Evolutionary conservation across 2,797 vertebrate species (phyloP), one percentile per base, ranked within the genome.

Genomic region (Thaleichthys pacificus): DNA sequence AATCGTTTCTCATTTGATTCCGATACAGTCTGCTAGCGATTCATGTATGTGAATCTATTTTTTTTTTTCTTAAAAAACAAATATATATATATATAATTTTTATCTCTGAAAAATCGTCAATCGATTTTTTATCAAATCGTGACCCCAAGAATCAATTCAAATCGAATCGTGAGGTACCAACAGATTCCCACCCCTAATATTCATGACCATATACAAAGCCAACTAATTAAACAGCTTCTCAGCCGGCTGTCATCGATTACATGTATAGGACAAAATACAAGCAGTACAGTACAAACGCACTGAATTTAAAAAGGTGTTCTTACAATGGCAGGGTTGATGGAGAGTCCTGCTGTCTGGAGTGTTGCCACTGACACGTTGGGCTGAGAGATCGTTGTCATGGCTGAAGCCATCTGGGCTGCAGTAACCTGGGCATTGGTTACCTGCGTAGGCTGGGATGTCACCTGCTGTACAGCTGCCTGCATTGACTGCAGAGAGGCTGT

Each of bases 311-410:
- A 49, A 19, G 11, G 30, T 11, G 0, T 61, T 69, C 88, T 87
- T 93, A 98, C 97, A 68, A 98, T 95, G 81, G 95, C 95, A 0
- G 96, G 95, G 80, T 96, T 98, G 89, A 98, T 93, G 51, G 96
- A 93, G 81, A 98, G 94, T 81, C 96, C 95, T 2, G 96, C 93
- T 0, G 95, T 94, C 84, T 97, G 96, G 22, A 97, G 91, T 0
- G 95, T 91, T 61, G 96, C 93, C 74, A 93, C 69, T 0, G 96
- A 95, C 14, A 94, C 85, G 80, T 82, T 93, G 69, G 94, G 85
- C 78, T 95, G 96, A 24, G 93, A 93, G 73, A 89, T 73, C 3
- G 87, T 77, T 22, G 93, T 87, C 14, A 91, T 72, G 0, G 91
- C 72, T 8, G 91, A 62, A 17, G 93, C 77, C 0, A 86, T 22